Percentiles rank a stretch among this genome's conserved stretches.
phyloP scores from a whole-genome alignment of 2,888 invertebrate genomes.

The Brenthis daphne region DNA sequence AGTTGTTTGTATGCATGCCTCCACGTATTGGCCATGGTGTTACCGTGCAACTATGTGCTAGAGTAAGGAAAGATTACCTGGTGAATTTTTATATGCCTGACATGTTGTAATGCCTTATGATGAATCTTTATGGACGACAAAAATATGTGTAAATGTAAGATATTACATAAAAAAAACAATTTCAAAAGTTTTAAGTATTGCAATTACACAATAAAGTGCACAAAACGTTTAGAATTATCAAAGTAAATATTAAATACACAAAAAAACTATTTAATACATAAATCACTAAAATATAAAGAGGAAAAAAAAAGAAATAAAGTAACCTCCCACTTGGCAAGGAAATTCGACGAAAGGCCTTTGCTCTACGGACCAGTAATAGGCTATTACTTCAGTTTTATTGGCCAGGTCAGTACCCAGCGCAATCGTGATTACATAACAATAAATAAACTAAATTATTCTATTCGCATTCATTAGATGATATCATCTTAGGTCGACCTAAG shows the following conservation, averaged over 20 bases:
- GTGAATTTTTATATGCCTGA: conserved; percentile 57
- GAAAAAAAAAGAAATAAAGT: conserved; percentile 7
- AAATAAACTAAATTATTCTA: conserved; percentile 45
- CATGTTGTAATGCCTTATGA: conserved; percentile 35
- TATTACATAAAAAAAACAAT: background rate
- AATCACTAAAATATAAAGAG: no score
- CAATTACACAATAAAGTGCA: no score
- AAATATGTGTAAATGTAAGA: background rate
- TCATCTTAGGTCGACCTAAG: conserved; percentile 36
- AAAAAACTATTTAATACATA: no score
- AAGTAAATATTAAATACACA: no score
- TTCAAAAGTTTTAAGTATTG: no score
- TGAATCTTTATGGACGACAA: conserved; percentile 15
- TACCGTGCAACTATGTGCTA: conserved; percentile 54
- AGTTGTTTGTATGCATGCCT: conserved; percentile 41
- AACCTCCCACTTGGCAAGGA: conserved; percentile 33
- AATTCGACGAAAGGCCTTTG: conserved; percentile 40
- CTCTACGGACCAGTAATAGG: conserved; percentile 42
- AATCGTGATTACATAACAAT: conserved; percentile 44
- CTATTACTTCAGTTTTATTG: conserved; percentile 44
- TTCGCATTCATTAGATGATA: conserved; percentile 43
- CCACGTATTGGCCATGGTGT: conserved; percentile 59
- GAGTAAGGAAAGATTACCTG: conserved; percentile 54
- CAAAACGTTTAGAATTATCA: no score
- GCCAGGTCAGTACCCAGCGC: conserved; percentile 44